Evolutionary conservation across 1,140 invertebrate species (phyloP).

Genomic region (Mercenaria mercenaria): DNA sequence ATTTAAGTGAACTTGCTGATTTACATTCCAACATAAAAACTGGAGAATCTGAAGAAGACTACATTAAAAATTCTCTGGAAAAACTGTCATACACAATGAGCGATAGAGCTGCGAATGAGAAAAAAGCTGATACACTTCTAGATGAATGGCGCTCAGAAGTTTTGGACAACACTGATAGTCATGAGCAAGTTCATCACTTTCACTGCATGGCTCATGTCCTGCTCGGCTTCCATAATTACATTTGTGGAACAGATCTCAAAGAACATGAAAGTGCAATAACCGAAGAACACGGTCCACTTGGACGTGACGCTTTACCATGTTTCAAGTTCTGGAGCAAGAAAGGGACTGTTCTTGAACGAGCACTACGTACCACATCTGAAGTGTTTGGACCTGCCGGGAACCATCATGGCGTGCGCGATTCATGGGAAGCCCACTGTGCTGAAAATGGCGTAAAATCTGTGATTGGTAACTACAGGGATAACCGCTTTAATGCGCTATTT

Average conservation of each 20-base stretch:
- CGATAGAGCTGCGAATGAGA: slow-evolving; percentile 28
- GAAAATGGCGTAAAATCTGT: slow-evolving; percentile 38
- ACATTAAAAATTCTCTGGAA: neutral
- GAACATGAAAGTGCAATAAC: neutral
- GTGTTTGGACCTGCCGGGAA: slow-evolving; percentile 20
- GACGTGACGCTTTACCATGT: neutral
- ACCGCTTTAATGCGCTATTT: slow-evolving; percentile 38
- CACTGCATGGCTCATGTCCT: slow-evolving; percentile 33
- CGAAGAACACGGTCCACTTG: neutral
- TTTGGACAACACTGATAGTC: neutral
- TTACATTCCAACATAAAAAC: neutral
- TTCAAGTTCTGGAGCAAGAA: slow-evolving; percentile 51
- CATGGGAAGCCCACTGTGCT: slow-evolving; percentile 43
- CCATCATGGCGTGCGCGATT: slow-evolving; percentile 39
- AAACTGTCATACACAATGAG: slow-evolving; percentile 20
- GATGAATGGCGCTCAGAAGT: neutral
- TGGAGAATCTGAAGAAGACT: neutral
- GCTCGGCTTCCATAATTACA: slow-evolving; percentile 22
- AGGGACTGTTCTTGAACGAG: slow-evolving; percentile 17
- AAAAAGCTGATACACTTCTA: neutral
- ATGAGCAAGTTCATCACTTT: neutral
- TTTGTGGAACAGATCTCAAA: neutral
- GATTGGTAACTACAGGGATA: slow-evolving; percentile 41
- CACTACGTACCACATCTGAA: slow-evolving; percentile 12
- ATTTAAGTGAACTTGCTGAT: too few relatives aligned